phyloP scores from a whole-genome alignment of 1,140 invertebrate species.

The Drosophila setifemur region DNA sequence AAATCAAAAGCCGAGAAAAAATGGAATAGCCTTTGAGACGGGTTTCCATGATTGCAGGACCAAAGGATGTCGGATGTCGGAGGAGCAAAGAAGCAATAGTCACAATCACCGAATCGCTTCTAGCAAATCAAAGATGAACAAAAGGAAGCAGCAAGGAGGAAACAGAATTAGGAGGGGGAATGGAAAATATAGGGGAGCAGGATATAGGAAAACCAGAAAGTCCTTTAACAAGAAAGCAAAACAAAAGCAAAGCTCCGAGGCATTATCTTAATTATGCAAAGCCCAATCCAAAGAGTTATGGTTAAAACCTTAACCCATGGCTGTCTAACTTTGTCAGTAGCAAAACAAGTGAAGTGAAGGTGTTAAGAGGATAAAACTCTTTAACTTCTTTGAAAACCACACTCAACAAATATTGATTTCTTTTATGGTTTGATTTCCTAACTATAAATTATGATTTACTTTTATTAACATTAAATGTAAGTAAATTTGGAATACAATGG shows the following conservation, averaged over 20 bases:
- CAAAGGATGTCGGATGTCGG: background rate
- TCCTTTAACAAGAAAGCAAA: constrained; percentile 10
- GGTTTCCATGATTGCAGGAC: background rate
- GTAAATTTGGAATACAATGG: constrained; percentile 10
- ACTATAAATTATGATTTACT: constrained; percentile 21
- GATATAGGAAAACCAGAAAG: constrained; percentile 11
- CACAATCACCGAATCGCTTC: constrained; percentile 27
- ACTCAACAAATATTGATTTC: too few relatives aligned
- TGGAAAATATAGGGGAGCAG: background rate
- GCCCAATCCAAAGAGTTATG: constrained; percentile 15
- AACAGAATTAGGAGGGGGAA: background rate
- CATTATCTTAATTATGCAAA: constrained; percentile 47
- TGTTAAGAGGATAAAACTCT: background rate
- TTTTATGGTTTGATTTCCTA: background rate
- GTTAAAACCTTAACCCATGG: constrained; percentile 1
- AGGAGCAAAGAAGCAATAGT: background rate
- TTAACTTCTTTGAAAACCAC: background rate
- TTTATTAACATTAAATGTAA: constrained; percentile 30
- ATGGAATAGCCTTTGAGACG: background rate
- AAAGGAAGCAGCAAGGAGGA: background rate
- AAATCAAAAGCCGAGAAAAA: constrained; percentile 17
- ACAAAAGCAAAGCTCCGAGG: constrained; percentile 21
- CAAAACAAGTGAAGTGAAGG: background rate
- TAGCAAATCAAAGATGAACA: constrained; percentile 38
- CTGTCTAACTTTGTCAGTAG: too few relatives aligned